Percentiles rank a stretch among this genome's conserved stretches.
Evolutionary conservation across 2,113 vertebrate genomes (phyloP).

Genomic region (Danionella cerebrum): DNA sequence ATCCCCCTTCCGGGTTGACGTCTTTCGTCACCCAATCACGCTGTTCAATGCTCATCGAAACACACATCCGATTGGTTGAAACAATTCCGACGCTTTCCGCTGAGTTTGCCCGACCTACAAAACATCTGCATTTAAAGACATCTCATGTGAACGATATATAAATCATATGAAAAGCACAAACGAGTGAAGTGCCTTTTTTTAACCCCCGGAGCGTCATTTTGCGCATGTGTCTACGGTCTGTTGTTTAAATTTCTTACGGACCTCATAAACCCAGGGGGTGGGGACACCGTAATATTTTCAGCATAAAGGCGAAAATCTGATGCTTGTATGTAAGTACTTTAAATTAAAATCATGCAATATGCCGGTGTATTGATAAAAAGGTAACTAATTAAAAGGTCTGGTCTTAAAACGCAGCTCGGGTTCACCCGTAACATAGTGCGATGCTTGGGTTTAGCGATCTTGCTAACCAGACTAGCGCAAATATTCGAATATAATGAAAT

Average conservation of each 20-base stretch:
- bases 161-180: slow-evolving; percentile 7
- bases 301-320: slow-evolving; percentile 18
- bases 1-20: slow-evolving; percentile 7
- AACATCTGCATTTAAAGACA: background rate
- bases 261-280: slow-evolving; percentile 40
- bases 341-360: background rate
- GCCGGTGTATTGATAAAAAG: background rate
- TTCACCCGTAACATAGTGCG: slow-evolving; percentile 23
- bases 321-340: slow-evolving; percentile 17
- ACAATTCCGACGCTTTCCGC: background rate
- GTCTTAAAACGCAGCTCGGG: slow-evolving; percentile 25
- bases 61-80: background rate
- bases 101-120: slow-evolving; percentile 5
- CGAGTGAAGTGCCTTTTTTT: background rate
- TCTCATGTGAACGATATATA: slow-evolving; percentile 5
- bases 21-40: background rate
- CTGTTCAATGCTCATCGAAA: background rate
- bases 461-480: slow-evolving; percentile 4
- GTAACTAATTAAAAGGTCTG: background rate
- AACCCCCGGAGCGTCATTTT: slow-evolving; percentile 18
- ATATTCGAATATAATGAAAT: background rate
- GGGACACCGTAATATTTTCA: slow-evolving; percentile 34
- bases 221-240: slow-evolving; percentile 32
- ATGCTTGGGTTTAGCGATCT: slow-evolving; percentile 32
- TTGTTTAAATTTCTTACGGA: slow-evolving; percentile 44